Evolutionary conservation across 2,113 vertebrate species (phyloP).

Genomic region (Tychaedon coryphoeus): DNA sequence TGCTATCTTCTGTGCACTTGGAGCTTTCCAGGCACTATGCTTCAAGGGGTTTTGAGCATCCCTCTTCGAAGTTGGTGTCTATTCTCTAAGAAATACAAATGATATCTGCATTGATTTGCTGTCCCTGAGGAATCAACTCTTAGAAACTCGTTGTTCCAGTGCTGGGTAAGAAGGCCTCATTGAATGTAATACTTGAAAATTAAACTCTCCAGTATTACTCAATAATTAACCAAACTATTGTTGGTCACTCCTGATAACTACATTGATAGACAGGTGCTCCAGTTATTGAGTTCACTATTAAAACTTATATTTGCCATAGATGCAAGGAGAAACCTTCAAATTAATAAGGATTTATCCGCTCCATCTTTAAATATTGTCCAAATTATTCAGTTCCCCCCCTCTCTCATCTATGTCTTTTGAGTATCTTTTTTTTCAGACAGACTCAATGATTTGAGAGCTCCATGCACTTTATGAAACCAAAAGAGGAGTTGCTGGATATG

Average conservation of each 20-base stretch:
- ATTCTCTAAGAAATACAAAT: background rate
- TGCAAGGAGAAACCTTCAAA: background rate
- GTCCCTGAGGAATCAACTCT: background rate
- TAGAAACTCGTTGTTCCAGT: background rate
- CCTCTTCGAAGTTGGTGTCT: background rate
- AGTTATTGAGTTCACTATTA: background rate
- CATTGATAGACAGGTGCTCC: background rate
- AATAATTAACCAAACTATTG: background rate
- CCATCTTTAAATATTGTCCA: background rate
- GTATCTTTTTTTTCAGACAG: background rate
- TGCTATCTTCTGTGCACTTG: background rate
- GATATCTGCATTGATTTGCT: background rate
- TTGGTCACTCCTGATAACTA: background rate
- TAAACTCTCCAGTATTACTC: background rate
- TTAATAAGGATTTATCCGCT: background rate
- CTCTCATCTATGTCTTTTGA: background rate
- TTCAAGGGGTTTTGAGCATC: background rate
- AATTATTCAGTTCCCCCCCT: background rate
- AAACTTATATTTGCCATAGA: background rate
- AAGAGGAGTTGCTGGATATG: background rate
- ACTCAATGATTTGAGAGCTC: background rate
- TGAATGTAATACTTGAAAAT: background rate
- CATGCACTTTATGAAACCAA: background rate
- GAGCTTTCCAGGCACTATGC: background rate
- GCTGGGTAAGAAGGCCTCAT: background rate